phyloP scores from a whole-genome alignment of 1,140 invertebrate genomes.

The Sitobion miscanthi region DNA sequence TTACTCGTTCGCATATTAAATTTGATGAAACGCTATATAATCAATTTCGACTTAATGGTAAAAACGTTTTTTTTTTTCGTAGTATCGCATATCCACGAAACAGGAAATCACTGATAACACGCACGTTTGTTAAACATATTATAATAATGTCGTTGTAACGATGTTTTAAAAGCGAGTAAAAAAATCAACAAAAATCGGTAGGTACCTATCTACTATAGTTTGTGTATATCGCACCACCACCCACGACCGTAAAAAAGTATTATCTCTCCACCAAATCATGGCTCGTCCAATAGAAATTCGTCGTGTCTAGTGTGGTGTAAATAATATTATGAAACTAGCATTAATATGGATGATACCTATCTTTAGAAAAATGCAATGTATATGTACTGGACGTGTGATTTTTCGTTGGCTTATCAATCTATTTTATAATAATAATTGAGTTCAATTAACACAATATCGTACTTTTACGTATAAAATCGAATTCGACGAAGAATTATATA shows the following conservation, averaged over 20 bases:
- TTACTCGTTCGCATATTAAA: background rate
- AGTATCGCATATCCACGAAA: background rate
- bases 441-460: background rate
- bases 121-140: constrained; percentile 15
- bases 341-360: background rate
- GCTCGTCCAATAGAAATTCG: background rate
- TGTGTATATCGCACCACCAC: background rate
- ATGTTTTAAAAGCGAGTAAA: background rate
- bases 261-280: background rate
- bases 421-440: background rate
- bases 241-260: background rate
- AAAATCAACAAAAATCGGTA: background rate
- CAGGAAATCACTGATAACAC: constrained; percentile 24
- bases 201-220: background rate
- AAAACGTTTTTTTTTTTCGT: background rate
- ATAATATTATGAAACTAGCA: background rate
- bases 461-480: background rate
- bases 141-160: background rate
- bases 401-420: background rate
- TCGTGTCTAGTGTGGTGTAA: background rate
- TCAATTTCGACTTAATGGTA: background rate
- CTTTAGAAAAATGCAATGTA: background rate
- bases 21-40: background rate
- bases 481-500: background rate
- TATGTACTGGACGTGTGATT: background rate